These are phyloP conservation scores for Salticus scenicus DNA, from an alignment of 2,888 invertebrate genomes.

Conservation along the genomic window DNA sequence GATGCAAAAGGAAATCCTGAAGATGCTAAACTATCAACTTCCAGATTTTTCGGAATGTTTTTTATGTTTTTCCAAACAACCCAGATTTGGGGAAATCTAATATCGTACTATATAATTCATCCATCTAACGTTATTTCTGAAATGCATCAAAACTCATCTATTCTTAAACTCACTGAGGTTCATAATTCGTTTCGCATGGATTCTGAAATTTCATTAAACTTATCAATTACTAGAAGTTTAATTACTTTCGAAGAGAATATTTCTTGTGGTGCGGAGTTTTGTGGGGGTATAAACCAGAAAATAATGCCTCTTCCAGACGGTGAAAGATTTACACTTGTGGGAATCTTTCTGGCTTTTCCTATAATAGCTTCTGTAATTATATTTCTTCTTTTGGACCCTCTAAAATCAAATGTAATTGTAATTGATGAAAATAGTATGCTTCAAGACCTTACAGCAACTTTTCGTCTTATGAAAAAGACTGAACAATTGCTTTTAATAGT, in stretches of 20 bases:
- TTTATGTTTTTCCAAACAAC: no score
- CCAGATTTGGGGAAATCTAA: no score
- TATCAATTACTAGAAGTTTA: no score
- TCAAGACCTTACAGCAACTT: slow-evolving; percentile 84
- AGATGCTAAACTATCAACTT: no score
- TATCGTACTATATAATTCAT: slow-evolving; percentile 85
- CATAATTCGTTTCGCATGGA: no score
- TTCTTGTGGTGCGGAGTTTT: slow-evolving; percentile 61
- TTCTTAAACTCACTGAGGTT: no score
- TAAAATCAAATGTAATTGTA: slow-evolving; percentile 78
- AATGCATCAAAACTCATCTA: no score
- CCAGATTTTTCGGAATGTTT: no score
- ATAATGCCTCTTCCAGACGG: slow-evolving; percentile 89
- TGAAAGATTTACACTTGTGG: slow-evolving; percentile 91
- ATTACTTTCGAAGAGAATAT: neutral
- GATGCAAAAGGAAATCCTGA: no score
- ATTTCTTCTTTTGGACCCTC: slow-evolving; percentile 90
- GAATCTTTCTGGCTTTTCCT: no score
- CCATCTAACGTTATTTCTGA: slow-evolving; percentile 77
- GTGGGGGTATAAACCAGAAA: slow-evolving; percentile 22
- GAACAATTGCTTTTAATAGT: slow-evolving; percentile 95
- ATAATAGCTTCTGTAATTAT: slow-evolving; percentile 89
- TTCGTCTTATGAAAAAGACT: slow-evolving; percentile 88
- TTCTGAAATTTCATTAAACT: no score
- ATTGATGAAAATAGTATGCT: neutral